phyloP scores from a whole-genome alignment of 2,113 vertebrate genomes.

The Haplochromis burtoni region DNA sequence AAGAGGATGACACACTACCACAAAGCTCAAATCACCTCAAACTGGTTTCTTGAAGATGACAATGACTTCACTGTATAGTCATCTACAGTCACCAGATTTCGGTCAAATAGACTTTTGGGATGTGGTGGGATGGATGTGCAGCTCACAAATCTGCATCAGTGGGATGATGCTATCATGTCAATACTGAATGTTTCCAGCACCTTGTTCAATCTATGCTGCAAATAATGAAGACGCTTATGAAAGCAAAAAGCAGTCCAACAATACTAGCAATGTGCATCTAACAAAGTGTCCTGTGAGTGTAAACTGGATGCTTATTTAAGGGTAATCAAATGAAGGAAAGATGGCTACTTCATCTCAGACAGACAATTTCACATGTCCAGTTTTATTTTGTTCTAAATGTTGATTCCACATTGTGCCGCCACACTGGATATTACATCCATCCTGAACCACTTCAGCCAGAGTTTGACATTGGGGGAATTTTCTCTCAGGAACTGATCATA shows the following conservation, averaged over 20 bases:
- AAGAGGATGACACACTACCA: background rate
- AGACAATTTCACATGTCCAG: background rate
- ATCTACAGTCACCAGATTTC: background rate
- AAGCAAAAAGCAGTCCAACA: background rate
- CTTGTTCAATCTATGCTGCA: background rate
- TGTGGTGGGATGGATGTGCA: background rate
- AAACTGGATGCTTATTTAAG: background rate
- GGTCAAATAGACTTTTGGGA: background rate
- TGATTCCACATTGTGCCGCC: background rate
- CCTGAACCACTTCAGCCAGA: background rate
- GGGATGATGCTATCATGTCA: background rate
- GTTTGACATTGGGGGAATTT: background rate
- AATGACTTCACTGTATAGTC: background rate
- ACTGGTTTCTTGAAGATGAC: background rate
- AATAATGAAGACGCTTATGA: background rate
- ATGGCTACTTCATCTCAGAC: background rate
- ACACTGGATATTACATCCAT: background rate
- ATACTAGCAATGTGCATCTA: background rate
- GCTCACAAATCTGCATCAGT: background rate
- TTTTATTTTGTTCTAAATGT: background rate
- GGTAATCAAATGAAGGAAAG: background rate
- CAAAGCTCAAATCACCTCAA: background rate
- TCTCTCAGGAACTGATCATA: background rate
- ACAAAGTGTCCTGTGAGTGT: background rate
- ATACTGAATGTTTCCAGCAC: background rate